Conservation (phyloP, 92 coral and sea anemone species). For the Siderastrea siderea region DNA sequence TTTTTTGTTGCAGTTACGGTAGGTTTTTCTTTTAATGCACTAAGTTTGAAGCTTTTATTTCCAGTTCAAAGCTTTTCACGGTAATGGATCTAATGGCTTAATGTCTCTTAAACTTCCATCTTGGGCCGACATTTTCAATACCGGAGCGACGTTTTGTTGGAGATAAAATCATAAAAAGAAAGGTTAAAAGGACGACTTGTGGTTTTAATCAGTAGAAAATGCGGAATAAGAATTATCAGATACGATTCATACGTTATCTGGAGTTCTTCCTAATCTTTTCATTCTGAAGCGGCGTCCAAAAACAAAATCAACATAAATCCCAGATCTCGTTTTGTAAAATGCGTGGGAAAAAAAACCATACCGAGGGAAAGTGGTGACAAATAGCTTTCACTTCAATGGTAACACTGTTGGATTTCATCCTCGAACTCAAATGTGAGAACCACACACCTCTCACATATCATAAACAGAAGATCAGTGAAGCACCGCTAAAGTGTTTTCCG, state of each 20-base stretch:
- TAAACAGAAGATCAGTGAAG: too few species aligned
- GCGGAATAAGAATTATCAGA: not conserved
- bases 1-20: too few species aligned
- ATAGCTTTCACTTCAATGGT: too few species aligned
- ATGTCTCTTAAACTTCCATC: conserved; percentile 17
- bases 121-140: not conserved
- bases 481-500: too few species aligned
- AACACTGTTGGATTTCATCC: too few species aligned
- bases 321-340: too few species aligned
- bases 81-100: conserved; percentile 5
- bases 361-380: too few species aligned
- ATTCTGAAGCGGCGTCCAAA: too few species aligned
- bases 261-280: not conserved
- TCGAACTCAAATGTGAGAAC: too few species aligned
- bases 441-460: too few species aligned
- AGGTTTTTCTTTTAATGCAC: not conserved
- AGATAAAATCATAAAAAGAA: not conserved
- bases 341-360: too few species aligned
- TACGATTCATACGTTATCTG: not conserved
- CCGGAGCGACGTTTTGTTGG: conserved; percentile 20
- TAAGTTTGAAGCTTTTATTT: not conserved
- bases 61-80: not conserved
- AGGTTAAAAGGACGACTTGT: not conserved
- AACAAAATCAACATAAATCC: too few species aligned
- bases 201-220: not conserved